Conservation (phyloP, 2,113 vertebrate genomes). For the Limnothrissa miodon region DNA sequence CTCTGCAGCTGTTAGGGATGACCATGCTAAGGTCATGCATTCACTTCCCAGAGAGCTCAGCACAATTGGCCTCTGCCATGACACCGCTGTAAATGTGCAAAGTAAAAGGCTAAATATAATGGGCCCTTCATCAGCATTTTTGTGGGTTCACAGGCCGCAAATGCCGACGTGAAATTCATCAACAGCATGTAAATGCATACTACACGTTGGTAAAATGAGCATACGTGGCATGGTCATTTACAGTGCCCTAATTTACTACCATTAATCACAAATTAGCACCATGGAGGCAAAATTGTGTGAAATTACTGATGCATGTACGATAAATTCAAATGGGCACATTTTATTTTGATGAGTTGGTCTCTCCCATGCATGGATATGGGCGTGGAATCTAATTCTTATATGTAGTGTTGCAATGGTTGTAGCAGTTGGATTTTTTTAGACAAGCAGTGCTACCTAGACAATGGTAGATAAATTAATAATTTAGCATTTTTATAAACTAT, state of each 20-base stretch:
- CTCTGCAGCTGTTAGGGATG: neutral
- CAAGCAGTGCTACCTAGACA: neutral
- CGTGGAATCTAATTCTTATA: too few relatives aligned
- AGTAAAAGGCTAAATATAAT: neutral
- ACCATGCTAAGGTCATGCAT: neutral
- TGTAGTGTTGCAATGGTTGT: neutral
- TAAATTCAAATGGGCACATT: too few relatives aligned
- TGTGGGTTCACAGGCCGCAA: neutral
- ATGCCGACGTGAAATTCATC: neutral
- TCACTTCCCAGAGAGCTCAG: neutral
- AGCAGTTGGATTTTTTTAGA: neutral
- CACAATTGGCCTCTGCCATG: neutral
- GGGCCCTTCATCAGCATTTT: neutral
- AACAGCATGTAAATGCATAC: neutral
- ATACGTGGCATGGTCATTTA: neutral
- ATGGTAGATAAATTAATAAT: neutral
- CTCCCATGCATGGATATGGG: too few relatives aligned
- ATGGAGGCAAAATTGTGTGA: too few relatives aligned
- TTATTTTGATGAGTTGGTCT: too few relatives aligned
- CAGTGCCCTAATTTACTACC: neutral
- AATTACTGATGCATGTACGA: too few relatives aligned
- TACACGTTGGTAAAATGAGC: neutral
- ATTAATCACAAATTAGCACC: too few relatives aligned
- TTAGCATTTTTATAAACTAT: neutral
- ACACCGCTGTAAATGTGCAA: neutral